phyloP scores from a whole-genome alignment of 1,140 invertebrate genomes.

The Monomorium pharaonis region DNA sequence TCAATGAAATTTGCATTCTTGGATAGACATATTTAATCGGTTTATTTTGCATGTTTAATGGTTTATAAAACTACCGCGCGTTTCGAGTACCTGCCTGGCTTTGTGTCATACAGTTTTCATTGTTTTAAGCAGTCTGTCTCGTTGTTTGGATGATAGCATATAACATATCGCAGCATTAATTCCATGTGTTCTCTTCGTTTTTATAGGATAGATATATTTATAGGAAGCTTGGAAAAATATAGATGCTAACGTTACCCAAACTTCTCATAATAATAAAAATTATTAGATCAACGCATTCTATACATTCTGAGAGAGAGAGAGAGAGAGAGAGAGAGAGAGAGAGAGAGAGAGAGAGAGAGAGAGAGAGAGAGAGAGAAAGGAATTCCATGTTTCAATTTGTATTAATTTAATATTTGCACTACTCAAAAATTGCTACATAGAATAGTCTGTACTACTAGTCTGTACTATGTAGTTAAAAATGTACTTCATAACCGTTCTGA shows the following conservation, averaged over 20 bases:
- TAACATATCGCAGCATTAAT: not conserved
- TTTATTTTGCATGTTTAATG: slow-evolving; percentile 33
- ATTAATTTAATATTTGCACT: not conserved
- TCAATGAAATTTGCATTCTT: slow-evolving; percentile 33
- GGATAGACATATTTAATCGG: slow-evolving; percentile 35
- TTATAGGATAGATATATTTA: not conserved
- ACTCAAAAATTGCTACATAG: not conserved
- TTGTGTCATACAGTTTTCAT: slow-evolving; percentile 22
- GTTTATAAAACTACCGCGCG: not conserved
- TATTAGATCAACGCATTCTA: not conserved
- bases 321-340: too few relatives aligned
- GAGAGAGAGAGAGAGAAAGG: too few relatives aligned
- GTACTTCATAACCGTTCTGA: not conserved
- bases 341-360: too few relatives aligned
- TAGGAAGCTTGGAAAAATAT: slow-evolving; percentile 14
- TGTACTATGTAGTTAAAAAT: not conserved
- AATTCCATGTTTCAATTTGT: not conserved
- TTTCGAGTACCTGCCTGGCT: not conserved
- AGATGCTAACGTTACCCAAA: not conserved
- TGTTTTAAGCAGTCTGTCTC: not conserved
- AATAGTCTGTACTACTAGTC: slow-evolving; percentile 7
- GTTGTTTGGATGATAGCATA: not conserved
- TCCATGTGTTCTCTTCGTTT: not conserved
- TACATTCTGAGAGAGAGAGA: too few relatives aligned
- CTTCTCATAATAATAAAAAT: not conserved